Evolutionary conservation across 2,888 invertebrate species (phyloP).

Genomic region (Latheticus oryzae): DNA sequence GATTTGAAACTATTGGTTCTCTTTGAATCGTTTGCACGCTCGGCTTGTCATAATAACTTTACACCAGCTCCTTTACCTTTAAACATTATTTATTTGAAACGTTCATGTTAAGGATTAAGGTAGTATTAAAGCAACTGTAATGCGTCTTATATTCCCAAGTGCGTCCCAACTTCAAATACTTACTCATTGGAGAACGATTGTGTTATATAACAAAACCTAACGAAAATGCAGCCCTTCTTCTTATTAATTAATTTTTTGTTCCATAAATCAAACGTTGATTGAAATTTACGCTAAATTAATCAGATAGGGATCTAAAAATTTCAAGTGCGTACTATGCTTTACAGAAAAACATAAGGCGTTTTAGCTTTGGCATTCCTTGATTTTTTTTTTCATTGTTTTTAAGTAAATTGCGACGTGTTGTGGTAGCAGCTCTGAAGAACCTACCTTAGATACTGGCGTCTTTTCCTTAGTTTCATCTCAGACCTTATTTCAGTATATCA

Average conservation of each 20-base stretch:
- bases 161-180: conserved; percentile 33
- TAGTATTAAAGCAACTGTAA: conserved; percentile 53
- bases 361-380: too few species aligned
- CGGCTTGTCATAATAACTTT: conserved; percentile 57
- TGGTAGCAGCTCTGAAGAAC: conserved; percentile 56
- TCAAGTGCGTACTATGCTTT: too few species aligned
- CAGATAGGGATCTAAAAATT: too few species aligned
- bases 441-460: conserved; percentile 57
- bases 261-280: conserved; percentile 25
- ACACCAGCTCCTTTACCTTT: conserved; percentile 55
- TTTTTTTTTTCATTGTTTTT: too few species aligned
- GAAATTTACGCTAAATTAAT: conserved; percentile 20
- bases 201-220: conserved; percentile 22
- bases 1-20: conserved; percentile 41
- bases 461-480: conserved; percentile 52
- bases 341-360: too few species aligned
- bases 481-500: too few species aligned
- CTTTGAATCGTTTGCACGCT: conserved; percentile 50
- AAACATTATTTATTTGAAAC: conserved; percentile 57
- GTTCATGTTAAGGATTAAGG: conserved; percentile 54
- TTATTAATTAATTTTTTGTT: conserved; percentile 26
- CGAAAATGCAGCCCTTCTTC: conserved; percentile 19
- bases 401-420: conserved; percentile 59
- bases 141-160: conserved; percentile 51
- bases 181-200: conserved; percentile 34